Conservation (phyloP, 2,113 vertebrate genomes). For the Bagarius yarrelli region DNA sequence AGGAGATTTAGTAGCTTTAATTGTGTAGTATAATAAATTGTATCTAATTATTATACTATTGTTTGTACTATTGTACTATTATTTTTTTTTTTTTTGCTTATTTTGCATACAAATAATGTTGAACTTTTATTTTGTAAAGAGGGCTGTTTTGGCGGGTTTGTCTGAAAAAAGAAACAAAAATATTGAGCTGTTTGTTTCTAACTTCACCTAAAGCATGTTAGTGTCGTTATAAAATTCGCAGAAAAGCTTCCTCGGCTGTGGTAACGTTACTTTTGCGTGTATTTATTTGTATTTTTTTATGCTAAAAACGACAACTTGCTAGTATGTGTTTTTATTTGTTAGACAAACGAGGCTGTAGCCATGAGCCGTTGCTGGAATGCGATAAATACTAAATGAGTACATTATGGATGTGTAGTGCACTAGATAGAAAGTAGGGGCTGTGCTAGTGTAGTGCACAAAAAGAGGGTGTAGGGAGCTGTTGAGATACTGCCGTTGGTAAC, state of each 20-base stretch:
- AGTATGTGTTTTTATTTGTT: neutral
- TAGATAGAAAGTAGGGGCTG: neutral
- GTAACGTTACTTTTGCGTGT: neutral
- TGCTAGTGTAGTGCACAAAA: neutral
- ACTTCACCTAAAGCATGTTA: constrained; percentile 15
- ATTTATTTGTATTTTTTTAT: neutral
- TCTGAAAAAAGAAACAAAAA: constrained; percentile 1
- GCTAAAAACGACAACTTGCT: neutral
- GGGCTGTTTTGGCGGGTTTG: constrained; percentile 45
- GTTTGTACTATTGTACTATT: too few species aligned
- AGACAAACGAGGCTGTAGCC: neutral
- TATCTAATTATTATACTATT: too few species aligned
- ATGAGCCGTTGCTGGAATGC: neutral
- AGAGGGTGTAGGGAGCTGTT: neutral
- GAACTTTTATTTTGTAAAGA: constrained; percentile 43
- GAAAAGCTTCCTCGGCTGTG: neutral
- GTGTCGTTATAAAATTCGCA: neutral
- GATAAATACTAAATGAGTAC: neutral
- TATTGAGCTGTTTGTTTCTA: neutral
- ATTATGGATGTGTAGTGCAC: neutral
- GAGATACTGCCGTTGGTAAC: neutral
- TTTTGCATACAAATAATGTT: too few species aligned
- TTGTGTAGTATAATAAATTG: too few species aligned
- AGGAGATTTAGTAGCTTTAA: too few species aligned
- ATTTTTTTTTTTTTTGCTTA: too few species aligned